Conservation (phyloP, 2,113 vertebrate genomes). For the Lamprotornis superbus region DNA sequence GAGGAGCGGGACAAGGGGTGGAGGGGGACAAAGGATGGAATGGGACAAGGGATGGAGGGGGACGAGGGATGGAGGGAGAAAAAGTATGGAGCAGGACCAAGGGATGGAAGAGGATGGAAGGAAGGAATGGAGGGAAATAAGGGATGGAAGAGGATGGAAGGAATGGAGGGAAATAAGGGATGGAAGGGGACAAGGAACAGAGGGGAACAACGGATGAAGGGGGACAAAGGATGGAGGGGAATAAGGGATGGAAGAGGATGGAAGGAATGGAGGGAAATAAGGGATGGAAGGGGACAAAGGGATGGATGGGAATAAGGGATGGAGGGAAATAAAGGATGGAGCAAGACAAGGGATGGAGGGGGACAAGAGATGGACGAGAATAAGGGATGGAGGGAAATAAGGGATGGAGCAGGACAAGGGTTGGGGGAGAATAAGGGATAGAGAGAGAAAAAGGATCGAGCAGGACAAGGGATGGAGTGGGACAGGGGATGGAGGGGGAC, state of each 20-base stretch:
- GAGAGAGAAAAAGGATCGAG: accelerated
- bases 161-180: not conserved
- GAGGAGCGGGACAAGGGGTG: too few species aligned
- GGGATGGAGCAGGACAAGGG: accelerated
- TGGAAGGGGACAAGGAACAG: not conserved
- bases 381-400: not conserved
- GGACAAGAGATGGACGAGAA: not conserved
- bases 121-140: accelerated
- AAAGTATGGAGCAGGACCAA: accelerated
- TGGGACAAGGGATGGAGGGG: not conserved
- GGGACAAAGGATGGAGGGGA: not conserved
- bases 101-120: not conserved
- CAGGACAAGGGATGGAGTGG: accelerated
- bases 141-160: not conserved
- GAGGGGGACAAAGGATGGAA: not conserved
- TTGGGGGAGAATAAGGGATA: accelerated
- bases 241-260: not conserved
- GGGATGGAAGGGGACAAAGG: not conserved
- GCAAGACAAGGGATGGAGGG: accelerated
- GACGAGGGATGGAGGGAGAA: accelerated
- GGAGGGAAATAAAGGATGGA: accelerated
- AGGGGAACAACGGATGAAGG: not conserved
- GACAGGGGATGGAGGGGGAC: not conserved
- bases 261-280: not conserved
- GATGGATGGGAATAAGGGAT: not conserved